Percentiles rank a stretch among this genome's conserved stretches.
Evolutionary conservation across 2,888 invertebrate genomes (phyloP).

Genomic region (Sarcophaga subvicina): DNA sequence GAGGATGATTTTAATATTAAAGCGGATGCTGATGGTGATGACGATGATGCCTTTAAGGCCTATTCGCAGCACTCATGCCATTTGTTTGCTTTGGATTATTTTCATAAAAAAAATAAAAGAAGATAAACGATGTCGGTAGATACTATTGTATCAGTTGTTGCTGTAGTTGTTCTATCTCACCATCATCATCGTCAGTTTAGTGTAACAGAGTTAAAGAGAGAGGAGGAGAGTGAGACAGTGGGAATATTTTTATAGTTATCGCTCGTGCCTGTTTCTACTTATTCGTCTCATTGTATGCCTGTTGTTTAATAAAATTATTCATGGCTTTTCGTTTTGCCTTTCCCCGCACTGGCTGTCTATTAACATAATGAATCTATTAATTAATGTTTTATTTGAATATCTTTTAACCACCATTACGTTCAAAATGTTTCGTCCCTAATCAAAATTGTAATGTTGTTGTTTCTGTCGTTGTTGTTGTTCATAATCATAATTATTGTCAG

Average conservation of each 20-base stretch:
- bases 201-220: slow-evolving; percentile 25
- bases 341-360: slow-evolving; percentile 35
- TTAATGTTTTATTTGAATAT: slow-evolving; percentile 66
- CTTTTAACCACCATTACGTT: slow-evolving; percentile 7
- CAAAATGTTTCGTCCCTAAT: background rate
- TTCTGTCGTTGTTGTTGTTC: background rate
- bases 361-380: slow-evolving; percentile 69
- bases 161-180: slow-evolving; percentile 48
- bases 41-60: slow-evolving; percentile 45
- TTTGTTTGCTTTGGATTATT: slow-evolving; percentile 56
- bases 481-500: slow-evolving; percentile 21
- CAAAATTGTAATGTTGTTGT: background rate
- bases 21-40: slow-evolving; percentile 24
- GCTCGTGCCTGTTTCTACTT: background rate
- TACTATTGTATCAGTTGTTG: background rate
- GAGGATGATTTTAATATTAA: slow-evolving; percentile 41
- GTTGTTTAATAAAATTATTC: slow-evolving; percentile 60
- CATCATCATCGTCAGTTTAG: slow-evolving; percentile 58
- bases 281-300: background rate
- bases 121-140: slow-evolving; percentile 56
- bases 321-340: slow-evolving; percentile 45
- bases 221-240: slow-evolving; percentile 2
- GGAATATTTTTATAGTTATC: background rate
- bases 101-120: slow-evolving; percentile 45
- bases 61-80: slow-evolving; percentile 28